phyloP scores from a whole-genome alignment of 2,888 invertebrate genomes.

The Cantharis rustica region DNA sequence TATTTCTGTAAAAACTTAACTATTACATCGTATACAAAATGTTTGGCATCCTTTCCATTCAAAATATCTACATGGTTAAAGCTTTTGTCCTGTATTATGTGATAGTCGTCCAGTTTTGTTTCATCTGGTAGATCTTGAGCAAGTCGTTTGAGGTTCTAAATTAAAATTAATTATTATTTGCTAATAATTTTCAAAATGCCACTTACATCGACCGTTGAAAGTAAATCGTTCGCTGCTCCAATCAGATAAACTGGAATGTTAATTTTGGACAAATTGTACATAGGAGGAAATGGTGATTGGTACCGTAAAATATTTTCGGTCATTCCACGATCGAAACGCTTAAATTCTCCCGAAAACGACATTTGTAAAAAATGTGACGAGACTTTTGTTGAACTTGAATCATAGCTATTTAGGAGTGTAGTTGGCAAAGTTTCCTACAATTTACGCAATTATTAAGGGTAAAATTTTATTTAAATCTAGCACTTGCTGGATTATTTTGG shows the following conservation, averaged over 20 bases:
- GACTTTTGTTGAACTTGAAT: conserved; percentile 48
- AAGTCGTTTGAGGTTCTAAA: conserved; percentile 51
- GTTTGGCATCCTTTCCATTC: conserved; percentile 48
- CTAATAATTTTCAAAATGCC: not conserved
- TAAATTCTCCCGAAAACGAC: conserved; percentile 54
- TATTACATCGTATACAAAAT: conserved; percentile 45
- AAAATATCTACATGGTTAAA: conserved; percentile 55
- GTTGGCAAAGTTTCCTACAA: conserved; percentile 50
- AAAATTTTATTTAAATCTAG: not conserved
- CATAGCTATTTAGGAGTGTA: conserved; percentile 46
- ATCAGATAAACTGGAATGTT: conserved; percentile 64
- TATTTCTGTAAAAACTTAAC: conserved; percentile 40
- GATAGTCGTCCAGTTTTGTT: conserved; percentile 27
- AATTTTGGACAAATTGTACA: conserved; percentile 64
- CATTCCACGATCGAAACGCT: conserved; percentile 62
- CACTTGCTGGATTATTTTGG: conserved; percentile 30
- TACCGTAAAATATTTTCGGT: conserved; percentile 58
- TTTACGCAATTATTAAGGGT: not conserved
- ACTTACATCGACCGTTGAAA: conserved; percentile 62
- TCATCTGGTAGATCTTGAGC: conserved; percentile 46
- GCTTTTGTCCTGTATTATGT: conserved; percentile 33
- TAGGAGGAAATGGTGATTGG: conserved; percentile 60
- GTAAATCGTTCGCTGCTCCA: conserved; percentile 67
- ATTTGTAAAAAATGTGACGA: conserved; percentile 46
- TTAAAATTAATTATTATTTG: conserved; percentile 11